Conservation (phyloP, 2,888 invertebrate genomes). For the Cryptocheilus praepositus region DNA sequence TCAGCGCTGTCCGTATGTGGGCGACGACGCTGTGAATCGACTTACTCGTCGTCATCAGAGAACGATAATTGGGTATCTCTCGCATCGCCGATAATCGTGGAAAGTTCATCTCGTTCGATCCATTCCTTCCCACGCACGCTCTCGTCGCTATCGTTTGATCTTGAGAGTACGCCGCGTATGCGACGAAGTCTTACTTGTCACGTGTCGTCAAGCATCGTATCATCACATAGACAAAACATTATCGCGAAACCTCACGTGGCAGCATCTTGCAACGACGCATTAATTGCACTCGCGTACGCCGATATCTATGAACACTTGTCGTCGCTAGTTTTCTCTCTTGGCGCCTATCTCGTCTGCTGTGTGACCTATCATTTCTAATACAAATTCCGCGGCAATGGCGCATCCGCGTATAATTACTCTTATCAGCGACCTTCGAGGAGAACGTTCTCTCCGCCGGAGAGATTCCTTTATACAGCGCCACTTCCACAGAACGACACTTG, state of each 20-base stretch:
- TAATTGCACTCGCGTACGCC: conserved; percentile 1
- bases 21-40: conserved; percentile 14
- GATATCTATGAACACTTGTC: background rate
- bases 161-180: too few relatives aligned
- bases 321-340: background rate
- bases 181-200: too few relatives aligned
- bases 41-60: conserved; percentile 29
- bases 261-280: background rate
- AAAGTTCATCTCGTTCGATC: too few relatives aligned
- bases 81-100: conserved; percentile 15
- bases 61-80: conserved; percentile 34
- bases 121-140: too few relatives aligned
- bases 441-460: too few relatives aligned
- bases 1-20: conserved; percentile 12
- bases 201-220: too few relatives aligned
- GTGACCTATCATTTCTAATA: conserved; percentile 28
- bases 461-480: background rate
- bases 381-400: conserved; percentile 28
- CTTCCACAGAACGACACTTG: background rate
- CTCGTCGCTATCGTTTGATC: too few relatives aligned
- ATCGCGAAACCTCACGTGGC: conserved; percentile 1
- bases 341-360: conserved; percentile 4
- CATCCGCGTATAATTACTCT: background rate
- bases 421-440: too few relatives aligned
- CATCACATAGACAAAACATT: background rate